Percentiles rank a stretch among this genome's conserved stretches.
These are phyloP conservation scores for Nothoprocta pentlandii DNA, from an alignment of 2,113 vertebrate species.

Conservation along the genomic window DNA sequence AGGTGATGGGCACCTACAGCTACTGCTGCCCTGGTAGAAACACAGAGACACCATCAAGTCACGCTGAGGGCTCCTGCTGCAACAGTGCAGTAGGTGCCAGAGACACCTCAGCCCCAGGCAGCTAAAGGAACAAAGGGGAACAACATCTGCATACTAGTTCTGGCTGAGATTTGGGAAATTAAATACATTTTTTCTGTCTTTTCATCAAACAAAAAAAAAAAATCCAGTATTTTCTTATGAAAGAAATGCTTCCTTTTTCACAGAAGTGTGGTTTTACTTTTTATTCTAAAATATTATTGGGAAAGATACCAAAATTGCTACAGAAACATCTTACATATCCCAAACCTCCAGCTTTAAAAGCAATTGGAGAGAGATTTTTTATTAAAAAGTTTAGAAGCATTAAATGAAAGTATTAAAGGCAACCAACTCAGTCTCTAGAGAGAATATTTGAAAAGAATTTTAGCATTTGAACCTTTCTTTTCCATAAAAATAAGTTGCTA, in stretches of 20 bases:
- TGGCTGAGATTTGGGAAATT: neutral
- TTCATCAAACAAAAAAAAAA: neutral
- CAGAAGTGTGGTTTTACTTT: accelerated
- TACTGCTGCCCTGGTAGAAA: neutral
- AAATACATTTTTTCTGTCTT: neutral
- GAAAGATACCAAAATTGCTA: neutral
- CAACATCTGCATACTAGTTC: neutral
- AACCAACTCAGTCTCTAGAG: accelerated
- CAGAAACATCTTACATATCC: neutral
- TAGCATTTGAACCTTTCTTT: neutral
- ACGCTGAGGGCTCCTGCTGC: neutral
- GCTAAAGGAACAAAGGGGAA: neutral
- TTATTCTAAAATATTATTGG: neutral
- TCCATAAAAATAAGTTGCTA: neutral
- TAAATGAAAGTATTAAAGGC: neutral
- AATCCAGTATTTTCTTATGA: neutral
- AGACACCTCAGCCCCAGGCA: neutral
- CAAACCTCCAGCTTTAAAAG: neutral
- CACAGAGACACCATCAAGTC: accelerated
- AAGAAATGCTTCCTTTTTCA: neutral
- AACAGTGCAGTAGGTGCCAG: accelerated
- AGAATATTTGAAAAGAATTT: neutral
- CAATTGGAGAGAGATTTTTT: neutral
- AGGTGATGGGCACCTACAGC: neutral
- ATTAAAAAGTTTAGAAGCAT: neutral